Conservation (phyloP, 2,888 invertebrate genomes). For the Caenorhabditis virilis region DNA sequence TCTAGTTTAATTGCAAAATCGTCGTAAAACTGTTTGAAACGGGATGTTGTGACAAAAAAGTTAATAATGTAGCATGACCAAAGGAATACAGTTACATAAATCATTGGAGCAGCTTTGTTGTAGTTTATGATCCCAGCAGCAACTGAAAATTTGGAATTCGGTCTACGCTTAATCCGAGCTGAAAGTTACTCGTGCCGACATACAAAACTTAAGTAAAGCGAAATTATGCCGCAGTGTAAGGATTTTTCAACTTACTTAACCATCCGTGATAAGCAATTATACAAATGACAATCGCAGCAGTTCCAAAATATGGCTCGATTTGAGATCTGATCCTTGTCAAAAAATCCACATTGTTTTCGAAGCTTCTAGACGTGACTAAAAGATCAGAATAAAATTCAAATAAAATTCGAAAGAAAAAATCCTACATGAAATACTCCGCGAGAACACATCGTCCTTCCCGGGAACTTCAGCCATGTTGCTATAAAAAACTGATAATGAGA, state of each 20-base stretch:
- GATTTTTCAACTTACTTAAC: constrained; percentile 9
- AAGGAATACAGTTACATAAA: constrained; percentile 28
- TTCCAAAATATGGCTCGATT: constrained; percentile 13
- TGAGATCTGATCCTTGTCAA: constrained; percentile 3
- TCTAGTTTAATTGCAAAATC: constrained; percentile 9
- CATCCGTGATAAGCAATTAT: constrained; percentile 32
- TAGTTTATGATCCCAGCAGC: constrained; percentile 43
- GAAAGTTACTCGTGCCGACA: no score
- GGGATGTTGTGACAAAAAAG: neutral
- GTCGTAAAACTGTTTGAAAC: constrained; percentile 8
- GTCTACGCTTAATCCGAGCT: no score
- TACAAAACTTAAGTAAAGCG: no score
- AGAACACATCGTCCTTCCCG: neutral
- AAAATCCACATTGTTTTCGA: constrained; percentile 20
- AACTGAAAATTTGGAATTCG: constrained; percentile 18
- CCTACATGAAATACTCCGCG: neutral
- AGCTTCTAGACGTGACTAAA: constrained; percentile 7
- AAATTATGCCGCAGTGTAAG: neutral
- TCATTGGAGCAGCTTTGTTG: constrained; percentile 36
- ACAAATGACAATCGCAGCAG: constrained; percentile 5
- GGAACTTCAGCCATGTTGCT: no score
- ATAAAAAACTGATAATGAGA: no score
- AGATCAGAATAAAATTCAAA: neutral
- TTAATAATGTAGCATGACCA: constrained; percentile 31
- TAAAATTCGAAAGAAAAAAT: neutral